Conservation (phyloP, 2,113 vertebrate species). For the Apodemus sylvaticus region DNA sequence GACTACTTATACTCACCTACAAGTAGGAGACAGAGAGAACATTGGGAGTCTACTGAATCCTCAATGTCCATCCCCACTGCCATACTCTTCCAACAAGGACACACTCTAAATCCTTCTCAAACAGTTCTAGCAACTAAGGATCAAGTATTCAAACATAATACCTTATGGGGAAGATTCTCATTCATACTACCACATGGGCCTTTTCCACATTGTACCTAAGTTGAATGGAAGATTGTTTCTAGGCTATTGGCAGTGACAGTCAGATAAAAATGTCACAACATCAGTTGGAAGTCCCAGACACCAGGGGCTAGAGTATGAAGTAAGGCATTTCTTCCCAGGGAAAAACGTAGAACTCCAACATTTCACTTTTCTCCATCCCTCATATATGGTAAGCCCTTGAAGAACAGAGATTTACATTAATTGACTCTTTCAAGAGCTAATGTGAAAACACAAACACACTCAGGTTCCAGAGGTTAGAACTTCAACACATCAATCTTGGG, state of each 20-base stretch:
- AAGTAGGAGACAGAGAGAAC: neutral
- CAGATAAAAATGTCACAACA: neutral
- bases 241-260: neutral
- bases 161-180: neutral
- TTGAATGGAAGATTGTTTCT: neutral
- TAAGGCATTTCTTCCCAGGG: neutral
- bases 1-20: no score
- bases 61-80: neutral
- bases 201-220: neutral
- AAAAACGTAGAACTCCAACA: neutral
- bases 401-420: neutral
- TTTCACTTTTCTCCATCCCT: neutral
- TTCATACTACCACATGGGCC: no score
- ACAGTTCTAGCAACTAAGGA: neutral
- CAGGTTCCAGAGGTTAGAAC: neutral
- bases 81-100: neutral
- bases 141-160: neutral
- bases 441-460: neutral
- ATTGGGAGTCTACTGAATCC: neutral
- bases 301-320: neutral
- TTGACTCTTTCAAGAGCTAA: neutral
- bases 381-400: neutral
- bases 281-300: neutral
- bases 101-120: no score
- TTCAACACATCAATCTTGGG: neutral